Conservation (phyloP, 2,888 invertebrate species). For the Trachelus stipa region DNA sequence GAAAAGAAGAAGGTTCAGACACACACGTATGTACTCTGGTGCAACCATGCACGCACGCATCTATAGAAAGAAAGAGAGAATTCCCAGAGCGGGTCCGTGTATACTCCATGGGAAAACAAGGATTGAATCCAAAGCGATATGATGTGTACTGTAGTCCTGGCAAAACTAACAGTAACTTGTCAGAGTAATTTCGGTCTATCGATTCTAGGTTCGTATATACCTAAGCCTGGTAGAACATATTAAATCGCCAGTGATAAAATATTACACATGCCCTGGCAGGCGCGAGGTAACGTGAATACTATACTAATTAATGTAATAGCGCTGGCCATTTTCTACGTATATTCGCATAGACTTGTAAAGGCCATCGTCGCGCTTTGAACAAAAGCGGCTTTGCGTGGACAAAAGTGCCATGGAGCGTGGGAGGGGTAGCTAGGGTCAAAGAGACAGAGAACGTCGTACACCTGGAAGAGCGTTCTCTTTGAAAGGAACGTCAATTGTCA, state of each 20-base stretch:
- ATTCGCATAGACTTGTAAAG: background rate
- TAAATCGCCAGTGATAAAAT: background rate
- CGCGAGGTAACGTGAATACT: background rate
- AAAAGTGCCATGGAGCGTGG: background rate
- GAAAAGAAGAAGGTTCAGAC: background rate
- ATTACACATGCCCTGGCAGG: background rate
- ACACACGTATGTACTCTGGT: background rate
- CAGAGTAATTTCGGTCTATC: constrained; percentile 55
- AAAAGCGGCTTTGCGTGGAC: background rate
- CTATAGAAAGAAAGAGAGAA: background rate
- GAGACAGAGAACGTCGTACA: background rate
- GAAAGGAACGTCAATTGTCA: background rate
- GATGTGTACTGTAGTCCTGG: background rate
- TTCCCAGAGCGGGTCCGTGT: background rate
- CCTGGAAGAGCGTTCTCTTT: background rate
- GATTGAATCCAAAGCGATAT: background rate
- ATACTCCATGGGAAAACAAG: background rate
- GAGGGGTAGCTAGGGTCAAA: background rate
- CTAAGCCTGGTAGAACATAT: background rate
- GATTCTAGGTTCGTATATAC: constrained; percentile 43
- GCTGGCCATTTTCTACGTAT: background rate
- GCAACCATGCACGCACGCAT: background rate
- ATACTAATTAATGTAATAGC: background rate
- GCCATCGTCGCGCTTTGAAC: background rate
- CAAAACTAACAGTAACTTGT: constrained; percentile 32